Evolutionary conservation across 2,797 vertebrate genomes (phyloP), one percentile per base, ranked within the genome.

Genomic region (Lagorchestes hirsutus): DNA sequence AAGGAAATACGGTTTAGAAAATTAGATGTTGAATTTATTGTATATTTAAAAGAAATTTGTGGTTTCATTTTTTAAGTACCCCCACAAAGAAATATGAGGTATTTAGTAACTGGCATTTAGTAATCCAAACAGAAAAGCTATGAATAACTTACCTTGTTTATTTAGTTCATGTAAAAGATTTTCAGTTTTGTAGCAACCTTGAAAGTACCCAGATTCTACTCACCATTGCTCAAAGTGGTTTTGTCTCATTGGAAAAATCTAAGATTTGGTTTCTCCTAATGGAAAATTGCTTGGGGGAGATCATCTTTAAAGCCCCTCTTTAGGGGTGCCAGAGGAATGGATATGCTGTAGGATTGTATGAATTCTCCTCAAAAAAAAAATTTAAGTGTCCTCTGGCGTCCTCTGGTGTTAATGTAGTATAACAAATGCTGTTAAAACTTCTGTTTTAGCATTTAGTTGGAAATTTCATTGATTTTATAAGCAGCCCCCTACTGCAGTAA

Each of bases 311-410:
- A 82, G 31, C 13, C 40, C 74, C 40, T 82, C 22, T 27, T 82
- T 1, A 4, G 22, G 74, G 40, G 2, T 0, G 1, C 18, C 18
- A 82, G n/a, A 82, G 40, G 40, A 82, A 46, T 27, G 22, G 8
- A 46, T 46, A 11, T 82, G 5, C 40, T 22, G 46, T 82, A 46
- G 29, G 9, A 82, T 24, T 82, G 22, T 22, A 56, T 54, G 16
- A 56, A 91, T 56, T 93, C 14, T 11, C 62, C 9, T 1, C 31
- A 93, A 52, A 3, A 82, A 74, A 10, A 55, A 59, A n/a, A n/a
- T 29, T 6, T 46, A 1, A 14, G 40, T 31, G 95, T 62, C 0
- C 91, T 95, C 93, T 97, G 96, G 93, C 56, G 91, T 98, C 98
- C 98, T 97, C 98, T 97, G 54, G 92, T 92, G 98, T 93, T 95